Base-by-base conservation (phyloP, 2,113 vertebrate genomes). In the Calidris pygmaea region DNA sequence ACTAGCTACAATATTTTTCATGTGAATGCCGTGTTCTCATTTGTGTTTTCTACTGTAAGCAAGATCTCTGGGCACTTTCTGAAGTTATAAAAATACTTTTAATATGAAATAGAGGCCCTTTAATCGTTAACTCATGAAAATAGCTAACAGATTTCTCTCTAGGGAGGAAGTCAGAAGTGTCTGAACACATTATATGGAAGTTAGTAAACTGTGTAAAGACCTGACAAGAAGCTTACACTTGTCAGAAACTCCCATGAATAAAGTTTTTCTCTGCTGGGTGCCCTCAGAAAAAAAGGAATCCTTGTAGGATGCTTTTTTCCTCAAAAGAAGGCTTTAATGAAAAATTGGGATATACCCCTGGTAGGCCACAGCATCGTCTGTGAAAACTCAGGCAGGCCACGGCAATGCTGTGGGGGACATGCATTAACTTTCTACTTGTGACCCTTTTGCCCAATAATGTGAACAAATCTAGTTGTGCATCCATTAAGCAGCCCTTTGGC, bases 61-160 rank as follows among this genome's bases (percentile, higher is more conserved):
- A 84, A 76, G 37, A 41, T 84, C 78, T 56, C 53, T 89, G 8
- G 27, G 35, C 23, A 70, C 9, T 89, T 79, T 92, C 32, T 70
- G 63, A 91, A 81, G 37, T 83, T 43, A 50, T 52, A 72, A 73
- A 80, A 65, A 71, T 1, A 39, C 5, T 47, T 74, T 21, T 55
- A 92, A 5, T n/a, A 78, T 47, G 9, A 79, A 19, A 89, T 27
- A 73, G 45, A 80, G 12, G 6, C 19, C 26, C 62, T 96, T 96
- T 94, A 93, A 76, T 93, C 8, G 1, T 30, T 95, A 76, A 65
- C 6, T 79, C 58, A 26, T 82, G 27, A 95, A 95, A 90, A 48
- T 60, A 58, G 63, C 50, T 63, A 82, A 43, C 32, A 93, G 48
- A 77, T 95, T 95, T 95, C 11, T 65, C n/a, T 84, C 60, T 65